Conservation (phyloP, 1,140 invertebrate species). For the Lerema accius region DNA sequence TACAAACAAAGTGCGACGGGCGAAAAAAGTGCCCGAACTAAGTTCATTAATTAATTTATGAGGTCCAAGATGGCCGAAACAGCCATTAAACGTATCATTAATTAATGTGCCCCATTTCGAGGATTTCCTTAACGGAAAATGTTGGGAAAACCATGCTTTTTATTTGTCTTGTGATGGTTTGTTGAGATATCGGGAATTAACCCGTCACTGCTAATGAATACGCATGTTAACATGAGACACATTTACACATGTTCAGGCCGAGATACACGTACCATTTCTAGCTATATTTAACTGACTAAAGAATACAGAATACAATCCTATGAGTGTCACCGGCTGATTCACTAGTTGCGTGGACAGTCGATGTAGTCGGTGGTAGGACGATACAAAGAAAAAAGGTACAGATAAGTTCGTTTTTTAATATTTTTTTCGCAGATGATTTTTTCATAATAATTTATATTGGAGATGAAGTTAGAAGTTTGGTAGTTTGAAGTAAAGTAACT, state of each 20-base stretch:
- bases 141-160: constrained; percentile 9
- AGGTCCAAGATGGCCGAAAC: constrained; percentile 29
- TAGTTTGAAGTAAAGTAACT: too few species aligned
- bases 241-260: neutral
- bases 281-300: too few species aligned
- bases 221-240: neutral
- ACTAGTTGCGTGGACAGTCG: too few species aligned
- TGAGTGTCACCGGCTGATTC: too few species aligned
- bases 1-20: constrained; percentile 21
- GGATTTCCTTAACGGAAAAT: constrained; percentile 29
- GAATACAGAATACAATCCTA: too few species aligned
- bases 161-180: constrained; percentile 10
- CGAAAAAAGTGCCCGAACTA: constrained; percentile 24
- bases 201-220: neutral
- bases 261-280: too few species aligned
- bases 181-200: neutral
- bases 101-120: constrained; percentile 28
- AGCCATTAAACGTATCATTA: constrained; percentile 34
- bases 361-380: too few species aligned
- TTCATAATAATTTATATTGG: too few species aligned
- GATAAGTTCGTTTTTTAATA: too few species aligned
- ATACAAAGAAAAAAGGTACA: too few species aligned
- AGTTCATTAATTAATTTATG: constrained; percentile 33
- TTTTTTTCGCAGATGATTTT: too few species aligned
- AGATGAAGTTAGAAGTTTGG: too few species aligned